Conservation (phyloP, 2,888 invertebrate genomes). For the Ypsolopha scabrella region DNA sequence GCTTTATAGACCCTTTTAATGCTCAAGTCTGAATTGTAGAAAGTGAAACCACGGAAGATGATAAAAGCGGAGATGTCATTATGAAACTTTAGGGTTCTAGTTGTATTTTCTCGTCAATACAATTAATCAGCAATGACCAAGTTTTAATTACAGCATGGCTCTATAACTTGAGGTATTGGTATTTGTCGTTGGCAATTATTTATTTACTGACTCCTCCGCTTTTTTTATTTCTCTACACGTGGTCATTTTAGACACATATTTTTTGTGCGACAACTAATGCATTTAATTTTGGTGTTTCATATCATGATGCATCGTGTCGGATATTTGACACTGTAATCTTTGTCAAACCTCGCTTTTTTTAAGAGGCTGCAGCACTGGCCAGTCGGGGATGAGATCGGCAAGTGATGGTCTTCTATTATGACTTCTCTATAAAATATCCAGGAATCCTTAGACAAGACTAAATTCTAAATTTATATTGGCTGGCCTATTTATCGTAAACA, state of each 20-base stretch:
- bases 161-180: too few species aligned
- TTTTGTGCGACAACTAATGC: constrained; percentile 39
- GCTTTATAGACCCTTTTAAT: not conserved
- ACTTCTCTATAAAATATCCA: constrained; percentile 65
- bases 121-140: too few species aligned
- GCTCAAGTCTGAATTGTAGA: not conserved
- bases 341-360: constrained; percentile 87
- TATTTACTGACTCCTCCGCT: too few species aligned
- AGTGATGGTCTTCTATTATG: constrained; percentile 85
- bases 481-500: too few species aligned
- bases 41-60: too few species aligned
- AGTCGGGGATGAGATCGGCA: constrained; percentile 96
- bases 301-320: constrained; percentile 59
- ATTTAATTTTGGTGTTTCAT: constrained; percentile 39
- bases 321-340: constrained; percentile 33
- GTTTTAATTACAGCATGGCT: too few species aligned
- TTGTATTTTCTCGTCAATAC: too few species aligned
- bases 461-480: constrained; percentile 1
- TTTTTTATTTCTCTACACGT: too few species aligned
- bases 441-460: constrained; percentile 33
- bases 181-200: too few species aligned
- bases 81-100: too few species aligned
- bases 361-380: constrained; percentile 91
- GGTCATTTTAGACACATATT: not conserved
- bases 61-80: too few species aligned